Evolutionary conservation across 35 echinoderm and acorn worm genomes (phyloP), one percentile per base, ranked within the genome.

Genomic region (Apostichopus japonicus): DNA sequence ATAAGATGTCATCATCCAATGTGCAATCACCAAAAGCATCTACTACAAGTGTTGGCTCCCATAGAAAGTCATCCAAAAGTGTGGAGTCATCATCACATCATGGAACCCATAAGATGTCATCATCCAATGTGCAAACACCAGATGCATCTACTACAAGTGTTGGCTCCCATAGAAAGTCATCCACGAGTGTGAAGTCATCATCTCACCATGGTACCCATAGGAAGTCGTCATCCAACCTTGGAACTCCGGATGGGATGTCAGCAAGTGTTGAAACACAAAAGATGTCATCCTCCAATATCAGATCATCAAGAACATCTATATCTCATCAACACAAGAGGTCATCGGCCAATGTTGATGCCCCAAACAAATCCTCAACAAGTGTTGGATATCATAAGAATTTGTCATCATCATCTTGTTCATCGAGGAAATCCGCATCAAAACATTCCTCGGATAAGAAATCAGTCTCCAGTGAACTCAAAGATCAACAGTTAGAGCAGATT

Each of bases 171-270:
- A 79, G 23, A 22, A 65, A 87, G 56, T 87, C 84, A 17, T 58
- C 84, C 9, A 62, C 13, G 1, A 87, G 84, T 87, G 84, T 58
- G 24, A 24, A 17, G 8, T 87, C 56, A 65, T 87, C 33, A n/a
- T 55, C 86, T 4, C 14, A 71, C 5, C 23, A 57, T 71, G 33
- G 56, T 8, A 24, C 24, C n/a, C 54, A 55, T 5, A 87, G 15
- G 56, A 87, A n/a, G 53, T 87, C 86, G 8, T 65, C 86, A 71
- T 6, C 63, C 5, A 25, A 87, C 16, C 6, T 87, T 22, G 63
- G 19, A 71, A 4, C 11, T 23, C 8, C 56, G 11, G 57, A 86
- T 10, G 55, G 15, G 13, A 62, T 57, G 1, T 65, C 57, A 65
- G 2, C 17, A 7, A 67, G 86, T 87, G 1, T 87, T 19, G 24